A percentile compares a stretch with the other conserved stretches of the same genome.
Evolutionary conservation across 2,113 vertebrate genomes (phyloP).

Genomic region (Phodopus roborovskii): DNA sequence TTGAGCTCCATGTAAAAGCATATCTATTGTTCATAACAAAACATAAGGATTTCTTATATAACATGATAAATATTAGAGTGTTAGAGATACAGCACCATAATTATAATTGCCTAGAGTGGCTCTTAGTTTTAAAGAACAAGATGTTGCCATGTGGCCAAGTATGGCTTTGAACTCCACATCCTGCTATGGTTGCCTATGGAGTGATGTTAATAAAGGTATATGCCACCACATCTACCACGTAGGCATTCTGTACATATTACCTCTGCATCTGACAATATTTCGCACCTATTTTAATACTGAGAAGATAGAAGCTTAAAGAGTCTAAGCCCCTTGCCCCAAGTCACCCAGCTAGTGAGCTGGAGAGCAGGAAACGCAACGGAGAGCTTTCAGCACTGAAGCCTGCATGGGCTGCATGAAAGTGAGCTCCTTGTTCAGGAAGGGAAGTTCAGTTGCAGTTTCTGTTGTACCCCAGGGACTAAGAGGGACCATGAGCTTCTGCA

Average conservation of each 20-base stretch:
- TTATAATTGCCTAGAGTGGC: background rate
- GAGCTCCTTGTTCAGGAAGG: background rate
- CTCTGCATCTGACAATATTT: background rate
- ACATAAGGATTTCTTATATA: background rate
- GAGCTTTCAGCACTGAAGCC: background rate
- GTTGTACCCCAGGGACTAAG: background rate
- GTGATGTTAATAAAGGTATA: background rate
- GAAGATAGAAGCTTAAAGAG: constrained; percentile 4
- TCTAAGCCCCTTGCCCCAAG: background rate
- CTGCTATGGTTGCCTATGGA: background rate
- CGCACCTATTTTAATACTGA: background rate
- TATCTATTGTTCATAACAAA: constrained; percentile 10
- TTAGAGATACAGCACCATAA: background rate
- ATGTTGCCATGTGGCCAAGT: background rate
- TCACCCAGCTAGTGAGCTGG: background rate
- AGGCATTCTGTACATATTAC: background rate
- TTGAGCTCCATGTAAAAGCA: background rate
- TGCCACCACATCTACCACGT: background rate
- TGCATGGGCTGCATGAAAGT: background rate
- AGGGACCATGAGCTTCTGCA: background rate
- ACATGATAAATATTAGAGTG: background rate
- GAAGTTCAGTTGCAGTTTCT: background rate
- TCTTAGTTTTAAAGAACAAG: background rate
- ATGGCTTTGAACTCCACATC: background rate
- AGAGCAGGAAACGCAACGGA: background rate